Evolutionary conservation across 2,888 invertebrate genomes (phyloP), one percentile per base, ranked within the genome.

Genomic region (Spisula subtruncata): DNA sequence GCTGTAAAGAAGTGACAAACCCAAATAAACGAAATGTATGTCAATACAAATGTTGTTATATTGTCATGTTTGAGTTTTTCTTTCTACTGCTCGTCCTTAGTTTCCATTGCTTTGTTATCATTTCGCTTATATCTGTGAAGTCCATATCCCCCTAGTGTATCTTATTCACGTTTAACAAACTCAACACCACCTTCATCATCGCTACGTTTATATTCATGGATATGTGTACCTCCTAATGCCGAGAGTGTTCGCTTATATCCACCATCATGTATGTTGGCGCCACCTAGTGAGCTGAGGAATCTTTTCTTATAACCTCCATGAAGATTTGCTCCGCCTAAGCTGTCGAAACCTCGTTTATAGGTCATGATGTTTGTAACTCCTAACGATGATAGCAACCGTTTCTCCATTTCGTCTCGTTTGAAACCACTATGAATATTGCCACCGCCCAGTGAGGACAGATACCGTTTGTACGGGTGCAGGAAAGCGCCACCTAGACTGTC

Each of bases 71-170:
- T 35, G 46, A n/a, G n/a, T n/a, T n/a, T n/a, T n/a, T n/a, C n/a
- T 41, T 0, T n/a, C 25, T 81, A 51, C 10, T 29, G 14, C 4
- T 82, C 82, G 29, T 18, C n/a, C 18, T 85, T 75, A 29, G 14
- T 35, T 60, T 66, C 32, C 10, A 12, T 48, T 20, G 32, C 46
- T 5, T n/a, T 83, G 12, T 66, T 86, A 51, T 87, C 86, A 71
- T 90, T 92, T 60, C 92, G 66, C 35, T 88, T 90, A 46, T 48
- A 89, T 82, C 92, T 71, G 51, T 90, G 90, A 54, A 92, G 35
- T 60, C 87, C 75, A 29, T 86, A 87, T 2, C 88, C 88, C 0
- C 89, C 89, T 14, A 90, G 82, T 8, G 90, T 84, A 79, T 89
- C 90, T 29, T 87, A 48, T 20, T 60, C 71, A 81, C 91, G 83